These are phyloP conservation scores for Eucera pruinosa DNA, from an alignment of 2,888 invertebrate species.

Conservation along the genomic window DNA sequence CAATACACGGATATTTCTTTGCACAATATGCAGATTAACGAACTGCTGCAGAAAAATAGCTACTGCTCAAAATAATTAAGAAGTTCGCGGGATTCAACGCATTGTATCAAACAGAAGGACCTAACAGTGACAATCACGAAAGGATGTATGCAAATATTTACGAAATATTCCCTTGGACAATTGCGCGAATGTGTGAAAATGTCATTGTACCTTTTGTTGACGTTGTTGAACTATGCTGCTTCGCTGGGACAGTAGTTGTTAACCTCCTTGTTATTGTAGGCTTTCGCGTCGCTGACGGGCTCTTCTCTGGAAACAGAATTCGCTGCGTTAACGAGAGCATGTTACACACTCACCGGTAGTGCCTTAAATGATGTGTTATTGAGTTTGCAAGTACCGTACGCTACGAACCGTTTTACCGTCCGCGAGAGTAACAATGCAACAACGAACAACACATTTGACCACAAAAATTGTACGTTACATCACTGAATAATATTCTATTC, in stretches of 20 bases:
- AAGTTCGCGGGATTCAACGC: too few species aligned
- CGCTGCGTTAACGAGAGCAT: constrained; percentile 66
- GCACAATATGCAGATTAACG: too few species aligned
- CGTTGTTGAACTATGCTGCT: constrained; percentile 69
- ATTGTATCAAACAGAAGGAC: too few species aligned
- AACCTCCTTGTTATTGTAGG: constrained; percentile 73
- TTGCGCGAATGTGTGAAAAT: neutral
- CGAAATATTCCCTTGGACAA: neutral
- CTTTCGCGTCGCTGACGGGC: constrained; percentile 78
- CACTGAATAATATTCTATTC: too few species aligned
- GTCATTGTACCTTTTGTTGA: constrained; percentile 67
- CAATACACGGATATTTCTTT: too few species aligned
- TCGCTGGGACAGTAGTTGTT: constrained; percentile 63
- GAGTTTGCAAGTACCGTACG: constrained; percentile 64
- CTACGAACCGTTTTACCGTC: constrained; percentile 63
- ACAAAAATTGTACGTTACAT: too few species aligned
- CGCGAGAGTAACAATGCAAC: constrained; percentile 44
- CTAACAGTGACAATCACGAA: too few species aligned
- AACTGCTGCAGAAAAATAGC: too few species aligned
- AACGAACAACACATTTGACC: too few species aligned
- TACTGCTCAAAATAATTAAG: neutral
- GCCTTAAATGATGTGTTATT: constrained; percentile 44
- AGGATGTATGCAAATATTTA: neutral
- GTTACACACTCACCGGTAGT: constrained; percentile 41
- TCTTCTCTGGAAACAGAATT: constrained; percentile 78